phyloP scores from a whole-genome alignment of 2,888 invertebrate genomes.

The Blera fallax region DNA sequence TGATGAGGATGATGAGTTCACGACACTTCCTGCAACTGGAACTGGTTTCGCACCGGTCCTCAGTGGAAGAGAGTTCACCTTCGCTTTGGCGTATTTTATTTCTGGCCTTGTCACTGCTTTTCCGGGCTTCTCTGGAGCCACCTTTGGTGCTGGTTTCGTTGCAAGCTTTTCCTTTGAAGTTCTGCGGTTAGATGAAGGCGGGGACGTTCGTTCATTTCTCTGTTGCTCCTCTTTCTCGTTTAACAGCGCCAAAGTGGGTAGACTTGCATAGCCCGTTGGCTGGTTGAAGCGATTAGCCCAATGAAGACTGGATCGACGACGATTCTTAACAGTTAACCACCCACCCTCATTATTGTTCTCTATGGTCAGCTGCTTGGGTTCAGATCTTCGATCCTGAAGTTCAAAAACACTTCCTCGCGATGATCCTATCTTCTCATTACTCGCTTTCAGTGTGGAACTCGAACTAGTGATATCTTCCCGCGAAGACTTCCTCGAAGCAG shows the following conservation, averaged over 20 bases:
- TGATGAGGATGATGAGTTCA: slow-evolving; percentile 35
- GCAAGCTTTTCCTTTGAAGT: slow-evolving; percentile 44
- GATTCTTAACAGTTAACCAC: slow-evolving; percentile 94
- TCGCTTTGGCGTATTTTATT: slow-evolving; percentile 80
- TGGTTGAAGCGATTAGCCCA: slow-evolving; percentile 91
- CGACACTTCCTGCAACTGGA: neutral
- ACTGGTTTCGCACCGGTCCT: slow-evolving; percentile 41
- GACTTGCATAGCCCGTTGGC: slow-evolving; percentile 91
- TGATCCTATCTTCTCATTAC: slow-evolving; percentile 79
- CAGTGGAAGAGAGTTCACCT: slow-evolving; percentile 79
- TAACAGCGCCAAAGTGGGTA: slow-evolving; percentile 86
- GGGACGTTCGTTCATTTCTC: neutral
- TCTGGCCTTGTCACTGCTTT: slow-evolving; percentile 76
- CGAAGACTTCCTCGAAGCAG: slow-evolving; percentile 75
- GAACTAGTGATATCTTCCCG: slow-evolving; percentile 80
- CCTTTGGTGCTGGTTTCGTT: slow-evolving; percentile 49
- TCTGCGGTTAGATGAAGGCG: slow-evolving; percentile 13
- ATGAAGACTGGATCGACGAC: slow-evolving; percentile 87
- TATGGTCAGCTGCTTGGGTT: slow-evolving; percentile 78
- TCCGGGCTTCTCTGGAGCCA: slow-evolving; percentile 64
- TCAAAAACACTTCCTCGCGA: slow-evolving; percentile 78
- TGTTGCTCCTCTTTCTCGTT: slow-evolving; percentile 79
- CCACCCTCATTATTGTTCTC: slow-evolving; percentile 83
- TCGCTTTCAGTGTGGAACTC: slow-evolving; percentile 81
- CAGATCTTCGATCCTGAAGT: slow-evolving; percentile 76